Conservation (phyloP, 2,113 vertebrate genomes). For the Noturus placidus region DNA sequence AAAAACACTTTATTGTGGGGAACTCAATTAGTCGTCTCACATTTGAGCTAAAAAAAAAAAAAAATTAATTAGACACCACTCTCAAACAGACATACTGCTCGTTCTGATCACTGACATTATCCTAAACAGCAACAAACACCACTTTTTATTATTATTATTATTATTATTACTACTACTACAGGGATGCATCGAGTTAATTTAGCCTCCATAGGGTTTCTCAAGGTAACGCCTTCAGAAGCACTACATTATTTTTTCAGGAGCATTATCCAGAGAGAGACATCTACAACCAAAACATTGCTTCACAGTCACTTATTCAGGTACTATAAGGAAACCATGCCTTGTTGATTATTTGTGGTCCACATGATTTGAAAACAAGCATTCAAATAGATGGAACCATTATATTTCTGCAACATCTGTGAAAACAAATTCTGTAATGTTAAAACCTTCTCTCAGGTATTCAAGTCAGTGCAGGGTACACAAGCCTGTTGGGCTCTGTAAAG, state of each 20-base stretch:
- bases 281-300: not conserved
- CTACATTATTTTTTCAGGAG: not conserved
- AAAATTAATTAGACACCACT: not conserved
- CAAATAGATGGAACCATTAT: not conserved
- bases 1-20: not conserved
- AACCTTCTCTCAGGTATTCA: not conserved
- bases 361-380: not conserved
- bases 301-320: not conserved
- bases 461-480: not conserved
- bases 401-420: not conserved
- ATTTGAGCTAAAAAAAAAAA: not conserved
- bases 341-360: not conserved
- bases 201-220: not conserved
- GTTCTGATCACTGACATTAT: not conserved
- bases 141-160: not conserved
- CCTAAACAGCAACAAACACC: not conserved
- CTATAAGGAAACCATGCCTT: not conserved
- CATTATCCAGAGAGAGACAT: not conserved
- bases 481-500: not conserved
- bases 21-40: not conserved
- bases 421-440: not conserved
- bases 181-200: not conserved
- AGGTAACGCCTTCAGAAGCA: not conserved
- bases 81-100: not conserved
- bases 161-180: not conserved